Conservation (phyloP, 2,797 vertebrate species). For the Pangasius krempfi region DNA sequence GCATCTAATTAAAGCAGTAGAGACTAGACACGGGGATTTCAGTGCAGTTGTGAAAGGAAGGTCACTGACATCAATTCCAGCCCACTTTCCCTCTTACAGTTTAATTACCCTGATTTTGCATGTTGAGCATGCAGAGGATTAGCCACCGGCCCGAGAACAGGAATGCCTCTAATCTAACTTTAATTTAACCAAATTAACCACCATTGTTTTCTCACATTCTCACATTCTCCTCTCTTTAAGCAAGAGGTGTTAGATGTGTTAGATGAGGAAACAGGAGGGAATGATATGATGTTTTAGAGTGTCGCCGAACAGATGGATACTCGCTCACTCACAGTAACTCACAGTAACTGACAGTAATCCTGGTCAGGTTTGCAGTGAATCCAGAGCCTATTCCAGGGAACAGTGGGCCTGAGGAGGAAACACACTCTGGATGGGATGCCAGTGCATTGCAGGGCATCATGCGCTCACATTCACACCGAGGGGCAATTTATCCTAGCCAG, state of each 20-base stretch:
- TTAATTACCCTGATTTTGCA: constrained; percentile 23
- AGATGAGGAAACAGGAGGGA: constrained; percentile 3
- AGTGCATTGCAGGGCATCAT: not conserved
- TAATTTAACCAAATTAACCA: constrained; percentile 1
- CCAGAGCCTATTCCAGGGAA: not conserved
- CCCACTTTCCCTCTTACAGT: not conserved
- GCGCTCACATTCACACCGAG: not conserved
- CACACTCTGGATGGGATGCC: no score
- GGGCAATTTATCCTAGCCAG: not conserved
- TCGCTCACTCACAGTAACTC: not conserved
- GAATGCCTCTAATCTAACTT: constrained; percentile 23
- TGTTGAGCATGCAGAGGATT: constrained; percentile 17
- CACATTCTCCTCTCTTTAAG: constrained; percentile 62
- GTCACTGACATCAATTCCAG: constrained; percentile 25
- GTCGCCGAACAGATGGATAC: not conserved
- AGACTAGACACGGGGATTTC: constrained; percentile 30
- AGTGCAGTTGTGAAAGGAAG: constrained; percentile 20
- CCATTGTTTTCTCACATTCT: constrained; percentile 62
- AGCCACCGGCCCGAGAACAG: not conserved
- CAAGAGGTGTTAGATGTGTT: constrained; percentile 11
- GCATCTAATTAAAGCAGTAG: constrained; percentile 20
- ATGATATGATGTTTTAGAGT: not conserved
- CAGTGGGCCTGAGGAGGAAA: not conserved
- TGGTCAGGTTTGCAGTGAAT: not conserved
- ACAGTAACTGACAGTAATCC: not conserved